Conservation (phyloP, 2,797 vertebrate genomes). For the Leptodactylus fallax region DNA sequence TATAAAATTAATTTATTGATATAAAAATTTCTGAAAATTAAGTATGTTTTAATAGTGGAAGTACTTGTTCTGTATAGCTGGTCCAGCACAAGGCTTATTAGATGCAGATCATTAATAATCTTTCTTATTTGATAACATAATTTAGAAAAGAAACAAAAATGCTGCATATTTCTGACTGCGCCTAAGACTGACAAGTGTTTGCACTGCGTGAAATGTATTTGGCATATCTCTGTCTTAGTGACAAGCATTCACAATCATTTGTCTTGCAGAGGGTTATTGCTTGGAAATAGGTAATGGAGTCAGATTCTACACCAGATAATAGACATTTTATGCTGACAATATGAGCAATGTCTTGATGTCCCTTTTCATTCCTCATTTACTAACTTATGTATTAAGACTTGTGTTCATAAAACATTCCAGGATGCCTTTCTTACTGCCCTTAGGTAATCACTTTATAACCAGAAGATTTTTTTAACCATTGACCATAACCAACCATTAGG, state of each 20-base stretch:
- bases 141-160: conserved; percentile 4
- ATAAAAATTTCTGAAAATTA: no score
- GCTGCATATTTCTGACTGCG: neutral
- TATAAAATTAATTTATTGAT: no score
- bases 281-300: conserved; percentile 46
- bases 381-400: neutral
- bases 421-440: neutral
- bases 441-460: neutral
- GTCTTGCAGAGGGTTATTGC: conserved; percentile 40
- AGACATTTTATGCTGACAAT: conserved; percentile 20
- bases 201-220: conserved; percentile 41
- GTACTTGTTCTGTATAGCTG: no score
- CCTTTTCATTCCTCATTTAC: neutral
- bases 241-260: conserved; percentile 34
- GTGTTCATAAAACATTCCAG: neutral
- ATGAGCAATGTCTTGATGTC: conserved; percentile 6
- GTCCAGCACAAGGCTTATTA: neutral
- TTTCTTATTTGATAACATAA: conserved; percentile 14
- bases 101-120: neutral
- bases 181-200: conserved; percentile 47
- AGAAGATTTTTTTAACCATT: neutral
- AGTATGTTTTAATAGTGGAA: no score
- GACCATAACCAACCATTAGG: neutral
- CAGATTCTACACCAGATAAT: conserved; percentile 28
- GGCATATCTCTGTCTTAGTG: conserved; percentile 39